These are phyloP conservation scores for Brachionus angularis DNA, from an alignment of 1,140 invertebrate genomes.

Conservation along the genomic window DNA sequence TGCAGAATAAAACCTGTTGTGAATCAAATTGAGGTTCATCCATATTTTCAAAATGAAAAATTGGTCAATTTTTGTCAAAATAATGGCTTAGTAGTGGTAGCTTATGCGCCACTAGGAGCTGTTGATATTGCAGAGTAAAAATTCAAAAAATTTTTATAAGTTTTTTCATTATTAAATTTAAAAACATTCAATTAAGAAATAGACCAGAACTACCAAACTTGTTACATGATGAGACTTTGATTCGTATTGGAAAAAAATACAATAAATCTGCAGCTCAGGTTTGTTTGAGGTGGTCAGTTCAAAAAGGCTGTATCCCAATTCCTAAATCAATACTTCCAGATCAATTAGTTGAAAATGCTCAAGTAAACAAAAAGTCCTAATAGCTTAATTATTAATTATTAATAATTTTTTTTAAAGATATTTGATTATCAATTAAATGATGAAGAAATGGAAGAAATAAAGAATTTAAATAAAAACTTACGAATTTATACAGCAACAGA, in stretches of 20 bases:
- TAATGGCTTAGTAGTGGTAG: constrained; percentile 47
- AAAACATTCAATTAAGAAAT: no score
- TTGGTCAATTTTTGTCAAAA: constrained; percentile 50
- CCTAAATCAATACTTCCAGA: not conserved
- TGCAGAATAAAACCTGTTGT: constrained; percentile 54
- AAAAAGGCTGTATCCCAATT: not conserved
- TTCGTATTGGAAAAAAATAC: not conserved
- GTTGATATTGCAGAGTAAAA: not conserved
- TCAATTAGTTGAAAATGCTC: not conserved
- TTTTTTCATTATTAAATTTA: no score
- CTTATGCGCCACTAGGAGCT: not conserved
- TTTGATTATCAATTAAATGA: not conserved
- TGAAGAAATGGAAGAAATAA: not conserved
- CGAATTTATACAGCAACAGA: no score
- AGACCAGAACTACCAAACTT: not conserved
- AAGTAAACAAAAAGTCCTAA: no score
- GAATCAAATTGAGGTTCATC: constrained; percentile 59
- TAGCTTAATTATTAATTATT: no score
- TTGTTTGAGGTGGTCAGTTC: not conserved
- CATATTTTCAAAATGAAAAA: constrained; percentile 54
- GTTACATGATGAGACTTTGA: not conserved
- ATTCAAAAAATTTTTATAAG: no score
- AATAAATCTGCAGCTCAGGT: not conserved
- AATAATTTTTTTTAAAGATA: no score
- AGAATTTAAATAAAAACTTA: not conserved